Percentiles rank a stretch among this genome's conserved stretches.
Evolutionary conservation across 2,888 invertebrate species (phyloP).

Genomic region (Rhagonycha lutea): DNA sequence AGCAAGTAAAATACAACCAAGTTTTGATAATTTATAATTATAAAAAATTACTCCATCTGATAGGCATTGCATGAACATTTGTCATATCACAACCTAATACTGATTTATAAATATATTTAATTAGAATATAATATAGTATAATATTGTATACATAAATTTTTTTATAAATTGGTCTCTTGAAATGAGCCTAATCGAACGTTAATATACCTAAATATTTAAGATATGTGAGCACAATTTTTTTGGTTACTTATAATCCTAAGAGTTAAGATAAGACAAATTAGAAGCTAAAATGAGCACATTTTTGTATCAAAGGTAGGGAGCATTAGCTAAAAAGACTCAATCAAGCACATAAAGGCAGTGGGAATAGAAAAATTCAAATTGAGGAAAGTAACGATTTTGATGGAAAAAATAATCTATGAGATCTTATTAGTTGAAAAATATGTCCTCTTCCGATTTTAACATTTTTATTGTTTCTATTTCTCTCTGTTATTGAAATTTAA

Average conservation of each 20-base stretch:
- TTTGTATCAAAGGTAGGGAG: neutral
- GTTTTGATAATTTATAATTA: neutral
- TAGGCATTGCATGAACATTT: neutral
- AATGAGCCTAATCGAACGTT: neutral
- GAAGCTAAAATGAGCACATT: neutral
- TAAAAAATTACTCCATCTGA: neutral
- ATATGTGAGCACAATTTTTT: neutral
- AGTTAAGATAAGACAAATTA: neutral
- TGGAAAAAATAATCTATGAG: too few species aligned
- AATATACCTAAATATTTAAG: neutral
- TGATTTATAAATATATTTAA: neutral
- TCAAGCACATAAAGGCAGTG: neutral
- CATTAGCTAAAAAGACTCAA: neutral
- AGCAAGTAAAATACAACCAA: neutral
- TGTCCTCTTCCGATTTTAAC: too few species aligned
- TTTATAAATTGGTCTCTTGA: neutral
- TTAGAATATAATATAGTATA: neutral
- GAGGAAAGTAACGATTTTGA: too few species aligned
- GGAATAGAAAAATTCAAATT: neutral
- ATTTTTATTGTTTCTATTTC: too few species aligned
- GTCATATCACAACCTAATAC: neutral
- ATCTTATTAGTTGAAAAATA: too few species aligned
- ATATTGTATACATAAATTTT: neutral
- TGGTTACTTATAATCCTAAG: neutral
- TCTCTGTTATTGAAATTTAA: too few species aligned